A percentile compares a stretch with the other conserved stretches of the same genome.
Evolutionary conservation across 2,113 vertebrate species (phyloP).

Genomic region (Machaerirhynchus nigripectus): DNA sequence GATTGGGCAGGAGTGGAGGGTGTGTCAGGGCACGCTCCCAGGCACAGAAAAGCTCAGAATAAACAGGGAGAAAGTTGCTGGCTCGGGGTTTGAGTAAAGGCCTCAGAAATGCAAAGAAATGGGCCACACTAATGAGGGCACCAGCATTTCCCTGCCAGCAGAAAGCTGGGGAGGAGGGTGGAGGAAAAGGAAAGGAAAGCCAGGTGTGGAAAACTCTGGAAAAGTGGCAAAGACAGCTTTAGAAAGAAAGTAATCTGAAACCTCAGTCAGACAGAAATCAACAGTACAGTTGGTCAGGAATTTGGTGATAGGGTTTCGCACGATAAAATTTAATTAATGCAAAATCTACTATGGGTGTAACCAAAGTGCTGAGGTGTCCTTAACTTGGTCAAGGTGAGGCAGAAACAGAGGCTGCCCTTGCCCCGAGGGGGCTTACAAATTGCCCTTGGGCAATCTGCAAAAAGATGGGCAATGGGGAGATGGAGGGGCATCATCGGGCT

Average conservation of each 20-base stretch:
- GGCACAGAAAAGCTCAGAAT: conserved; percentile 22
- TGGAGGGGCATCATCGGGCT: fast-evolving
- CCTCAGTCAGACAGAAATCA: background rate
- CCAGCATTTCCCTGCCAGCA: background rate
- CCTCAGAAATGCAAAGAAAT: background rate
- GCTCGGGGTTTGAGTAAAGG: background rate
- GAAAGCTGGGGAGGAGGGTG: background rate
- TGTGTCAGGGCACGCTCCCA: conserved; percentile 4
- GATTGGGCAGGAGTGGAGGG: conserved; percentile 36
- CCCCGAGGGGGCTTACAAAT: background rate
- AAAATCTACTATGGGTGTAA: background rate
- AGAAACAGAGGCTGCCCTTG: background rate
- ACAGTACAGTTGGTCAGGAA: background rate
- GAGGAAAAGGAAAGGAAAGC: background rate
- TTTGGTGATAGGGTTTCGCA: background rate
- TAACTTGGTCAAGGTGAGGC: background rate
- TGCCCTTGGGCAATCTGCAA: background rate
- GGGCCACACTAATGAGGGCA: background rate
- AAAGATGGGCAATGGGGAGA: background rate
- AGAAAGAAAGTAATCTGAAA: conserved; percentile 5
- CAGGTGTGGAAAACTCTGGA: background rate
- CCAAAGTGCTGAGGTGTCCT: background rate
- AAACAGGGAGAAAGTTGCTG: conserved; percentile 8
- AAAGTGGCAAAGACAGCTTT: background rate
- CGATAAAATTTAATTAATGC: background rate